Conservation (phyloP, 2,113 vertebrate genomes). For the Onychostoma macrolepis region DNA sequence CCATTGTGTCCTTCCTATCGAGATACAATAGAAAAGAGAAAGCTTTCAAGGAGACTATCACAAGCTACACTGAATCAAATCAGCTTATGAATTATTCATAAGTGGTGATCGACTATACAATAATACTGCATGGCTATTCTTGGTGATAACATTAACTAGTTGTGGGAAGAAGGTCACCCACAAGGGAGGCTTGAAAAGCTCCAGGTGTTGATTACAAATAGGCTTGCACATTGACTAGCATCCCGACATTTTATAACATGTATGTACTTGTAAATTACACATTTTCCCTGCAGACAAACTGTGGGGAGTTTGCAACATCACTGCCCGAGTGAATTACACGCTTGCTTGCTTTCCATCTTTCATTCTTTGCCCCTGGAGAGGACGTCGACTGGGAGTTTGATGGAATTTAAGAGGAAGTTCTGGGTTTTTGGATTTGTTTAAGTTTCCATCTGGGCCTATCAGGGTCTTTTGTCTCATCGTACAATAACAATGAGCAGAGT, state of each 20-base stretch:
- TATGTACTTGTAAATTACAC: slow-evolving; percentile 38
- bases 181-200: neutral
- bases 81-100: slow-evolving; percentile 62
- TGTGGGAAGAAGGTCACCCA: slow-evolving; percentile 9
- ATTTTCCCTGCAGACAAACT: slow-evolving; percentile 30
- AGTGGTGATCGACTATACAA: slow-evolving; percentile 53
- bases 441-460: slow-evolving; percentile 38
- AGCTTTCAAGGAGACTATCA: slow-evolving; percentile 8
- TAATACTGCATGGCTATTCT: slow-evolving; percentile 17
- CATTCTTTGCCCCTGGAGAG: neutral
- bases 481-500: slow-evolving; percentile 28
- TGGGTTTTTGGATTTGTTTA: slow-evolving; percentile 40
- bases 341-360: slow-evolving; percentile 13
- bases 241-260: slow-evolving; percentile 31
- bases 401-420: slow-evolving; percentile 35
- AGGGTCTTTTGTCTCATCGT: slow-evolving; percentile 4
- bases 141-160: neutral
- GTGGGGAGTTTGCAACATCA: slow-evolving; percentile 37
- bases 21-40: slow-evolving; percentile 31
- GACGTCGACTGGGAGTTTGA: slow-evolving; percentile 12
- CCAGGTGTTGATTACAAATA: slow-evolving; percentile 38
- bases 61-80: slow-evolving; percentile 34
- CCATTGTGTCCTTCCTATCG: slow-evolving; percentile 9
- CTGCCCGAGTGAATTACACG: slow-evolving; percentile 5
- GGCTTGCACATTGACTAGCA: neutral